Evolutionary conservation across 2,888 invertebrate species (phyloP).

Genomic region (Chorisops tibialis): DNA sequence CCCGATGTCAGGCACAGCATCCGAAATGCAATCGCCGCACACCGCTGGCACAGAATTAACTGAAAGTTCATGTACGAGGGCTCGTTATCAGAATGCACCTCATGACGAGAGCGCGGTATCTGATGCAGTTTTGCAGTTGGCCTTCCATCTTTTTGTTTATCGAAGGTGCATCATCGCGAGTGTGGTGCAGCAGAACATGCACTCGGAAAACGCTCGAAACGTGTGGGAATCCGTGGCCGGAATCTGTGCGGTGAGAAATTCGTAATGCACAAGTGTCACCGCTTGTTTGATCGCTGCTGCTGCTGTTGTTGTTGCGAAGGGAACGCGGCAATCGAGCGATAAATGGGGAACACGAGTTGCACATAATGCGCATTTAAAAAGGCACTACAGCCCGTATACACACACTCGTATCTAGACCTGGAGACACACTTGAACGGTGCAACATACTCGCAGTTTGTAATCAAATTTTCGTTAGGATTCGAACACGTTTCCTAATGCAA

Average conservation of each 20-base stretch:
- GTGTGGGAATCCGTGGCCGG: slow-evolving; percentile 19
- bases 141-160: slow-evolving; percentile 7
- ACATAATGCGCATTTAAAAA: slow-evolving; percentile 17
- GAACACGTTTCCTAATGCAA: background rate
- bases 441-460: background rate
- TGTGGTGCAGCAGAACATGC: slow-evolving; percentile 10
- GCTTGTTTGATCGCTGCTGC: background rate
- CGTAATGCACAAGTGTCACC: slow-evolving; percentile 27
- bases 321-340: background rate
- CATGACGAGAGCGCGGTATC: slow-evolving; percentile 7
- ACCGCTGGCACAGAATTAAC: background rate
- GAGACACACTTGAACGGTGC: background rate
- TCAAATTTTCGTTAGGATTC: background rate
- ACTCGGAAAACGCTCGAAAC: background rate
- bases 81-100: slow-evolving; percentile 3
- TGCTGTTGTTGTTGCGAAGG: background rate
- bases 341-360: slow-evolving; percentile 23
- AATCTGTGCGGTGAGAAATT: slow-evolving; percentile 23
- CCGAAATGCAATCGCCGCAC: slow-evolving; percentile 1
- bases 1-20: slow-evolving; percentile 16
- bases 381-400: background rate
- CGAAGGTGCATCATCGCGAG: slow-evolving; percentile 10
- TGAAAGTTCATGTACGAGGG: background rate
- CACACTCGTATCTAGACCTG: background rate
- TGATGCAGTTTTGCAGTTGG: background rate